These are phyloP conservation scores for Mamestra configurata DNA, from an alignment of 1,140 invertebrate species.

Conservation along the genomic window DNA sequence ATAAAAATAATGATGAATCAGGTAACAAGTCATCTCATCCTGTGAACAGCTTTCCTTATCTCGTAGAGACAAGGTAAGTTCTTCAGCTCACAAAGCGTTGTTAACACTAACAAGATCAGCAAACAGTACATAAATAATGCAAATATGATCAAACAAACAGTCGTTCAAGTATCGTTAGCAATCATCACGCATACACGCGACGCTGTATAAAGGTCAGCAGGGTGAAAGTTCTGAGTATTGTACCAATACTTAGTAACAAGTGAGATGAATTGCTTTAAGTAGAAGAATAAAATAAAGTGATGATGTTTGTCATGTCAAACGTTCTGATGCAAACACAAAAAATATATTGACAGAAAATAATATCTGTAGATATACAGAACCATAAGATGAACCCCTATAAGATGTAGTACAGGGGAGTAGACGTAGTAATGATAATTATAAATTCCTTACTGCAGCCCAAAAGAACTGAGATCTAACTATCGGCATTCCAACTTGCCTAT, in stretches of 20 bases:
- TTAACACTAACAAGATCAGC: slow-evolving; percentile 1
- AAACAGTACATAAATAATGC: slow-evolving; percentile 21
- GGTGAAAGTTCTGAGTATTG: slow-evolving; percentile 76
- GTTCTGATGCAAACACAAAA: too few species aligned
- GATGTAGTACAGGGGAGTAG: too few species aligned
- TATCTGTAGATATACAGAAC: too few species aligned
- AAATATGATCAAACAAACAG: slow-evolving; percentile 24
- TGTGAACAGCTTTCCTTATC: too few species aligned
- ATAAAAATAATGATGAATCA: too few species aligned
- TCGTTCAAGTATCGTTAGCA: slow-evolving; percentile 14
- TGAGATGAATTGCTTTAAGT: slow-evolving; percentile 11
- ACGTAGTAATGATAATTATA: too few species aligned
- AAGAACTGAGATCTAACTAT: too few species aligned
- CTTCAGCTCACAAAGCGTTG: background rate
- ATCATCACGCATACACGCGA: slow-evolving; percentile 54
- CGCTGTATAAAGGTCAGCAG: slow-evolving; percentile 66
- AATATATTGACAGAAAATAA: too few species aligned
- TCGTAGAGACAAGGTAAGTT: background rate
- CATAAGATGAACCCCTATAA: too few species aligned
- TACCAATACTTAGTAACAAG: slow-evolving; percentile 35
- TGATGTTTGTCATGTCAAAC: background rate
- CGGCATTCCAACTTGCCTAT: too few species aligned
- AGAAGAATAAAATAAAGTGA: background rate
- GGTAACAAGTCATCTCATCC: too few species aligned
- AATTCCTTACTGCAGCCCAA: too few species aligned